Evolutionary conservation across 2,888 invertebrate species (phyloP), one percentile per base, ranked within the genome.

Genomic region (Melanostoma mellinum): DNA sequence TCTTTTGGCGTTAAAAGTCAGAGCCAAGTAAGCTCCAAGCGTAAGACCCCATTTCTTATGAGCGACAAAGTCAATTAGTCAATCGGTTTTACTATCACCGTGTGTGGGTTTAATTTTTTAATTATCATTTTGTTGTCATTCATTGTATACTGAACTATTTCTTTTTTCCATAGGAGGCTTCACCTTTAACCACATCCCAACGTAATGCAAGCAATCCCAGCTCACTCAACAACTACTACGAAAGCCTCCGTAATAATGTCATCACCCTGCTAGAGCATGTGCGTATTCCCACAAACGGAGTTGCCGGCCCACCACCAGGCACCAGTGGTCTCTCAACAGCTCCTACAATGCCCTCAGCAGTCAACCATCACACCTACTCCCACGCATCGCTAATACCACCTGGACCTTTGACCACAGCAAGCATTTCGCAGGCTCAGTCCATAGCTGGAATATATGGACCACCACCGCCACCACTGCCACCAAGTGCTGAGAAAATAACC

Each of bases 221-320:
- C 71, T 86, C 85, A 20, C 93, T 98, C 86, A 97, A 96, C 90
- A 97, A 97, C 89, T 98, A 98, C 92, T 97, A 97, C 92, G 97
- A 97, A 92, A 97, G 97, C 89, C 93, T 98, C 87, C 94, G 97
- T 85, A 97, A 97, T 91, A 98, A 98, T 92, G 97, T 98, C 89
- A 97, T 98, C 89, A 96, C 97, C 42, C 92, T 97, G 88, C 92
- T 98, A 90, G 97, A 97, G 91, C 97, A 97, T 92, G 97, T 97
- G 85, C 94, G 97, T 87, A 94, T 97, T 88, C 97, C 97, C 3
- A 96, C 97, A 3, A 94, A 94, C 55, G 86, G 86, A 8, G 55
- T 73, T 50, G 74, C 79, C n/a, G 73, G 79, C 52, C 55, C 78
- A 36, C 48, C 85, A 35, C 73, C 74, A 33, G 78, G 72, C n/a